These are phyloP conservation scores for Hemistola chrysoprasaria DNA, from an alignment of 2,888 invertebrate species.

Conservation along the genomic window DNA sequence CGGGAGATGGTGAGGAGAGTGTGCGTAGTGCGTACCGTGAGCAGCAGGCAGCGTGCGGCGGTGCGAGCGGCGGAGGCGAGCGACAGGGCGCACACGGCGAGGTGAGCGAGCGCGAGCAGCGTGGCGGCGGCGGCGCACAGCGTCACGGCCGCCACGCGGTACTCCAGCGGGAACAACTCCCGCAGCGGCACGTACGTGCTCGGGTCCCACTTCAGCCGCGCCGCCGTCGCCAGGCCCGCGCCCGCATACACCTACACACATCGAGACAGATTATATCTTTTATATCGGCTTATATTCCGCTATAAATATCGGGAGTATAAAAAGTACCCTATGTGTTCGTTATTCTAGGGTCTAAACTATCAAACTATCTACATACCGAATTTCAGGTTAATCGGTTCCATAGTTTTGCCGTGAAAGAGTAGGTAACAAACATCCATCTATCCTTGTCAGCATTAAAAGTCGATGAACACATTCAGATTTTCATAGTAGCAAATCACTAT, in stretches of 20 bases:
- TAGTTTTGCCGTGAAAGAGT: too few species aligned
- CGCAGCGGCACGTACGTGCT: constrained; percentile 55
- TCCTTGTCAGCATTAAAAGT: too few species aligned
- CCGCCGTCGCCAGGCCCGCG: constrained; percentile 55
- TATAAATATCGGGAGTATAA: too few species aligned
- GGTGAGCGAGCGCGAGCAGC: constrained; percentile 47
- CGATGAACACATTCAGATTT: too few species aligned
- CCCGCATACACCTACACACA: constrained; percentile 48
- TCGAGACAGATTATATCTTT: neutral
- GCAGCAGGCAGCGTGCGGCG: constrained; percentile 26
- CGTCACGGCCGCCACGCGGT: constrained; percentile 37
- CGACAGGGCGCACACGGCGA: constrained; percentile 37
- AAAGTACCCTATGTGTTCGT: too few species aligned
- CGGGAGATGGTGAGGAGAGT: neutral
- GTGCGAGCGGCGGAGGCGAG: constrained; percentile 21
- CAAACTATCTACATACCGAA: too few species aligned
- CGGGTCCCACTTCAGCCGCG: constrained; percentile 71
- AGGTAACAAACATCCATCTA: too few species aligned
- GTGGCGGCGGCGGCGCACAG: constrained; percentile 35
- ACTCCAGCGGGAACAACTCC: constrained; percentile 48
- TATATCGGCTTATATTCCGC: too few species aligned
- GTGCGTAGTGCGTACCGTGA: constrained; percentile 27
- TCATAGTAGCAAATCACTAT: too few species aligned
- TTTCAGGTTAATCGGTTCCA: too few species aligned
- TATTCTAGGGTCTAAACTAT: too few species aligned